Percentiles rank a stretch among this genome's conserved stretches.
Evolutionary conservation across 2,113 vertebrate genomes (phyloP).

Genomic region (Oceanites oceanicus): DNA sequence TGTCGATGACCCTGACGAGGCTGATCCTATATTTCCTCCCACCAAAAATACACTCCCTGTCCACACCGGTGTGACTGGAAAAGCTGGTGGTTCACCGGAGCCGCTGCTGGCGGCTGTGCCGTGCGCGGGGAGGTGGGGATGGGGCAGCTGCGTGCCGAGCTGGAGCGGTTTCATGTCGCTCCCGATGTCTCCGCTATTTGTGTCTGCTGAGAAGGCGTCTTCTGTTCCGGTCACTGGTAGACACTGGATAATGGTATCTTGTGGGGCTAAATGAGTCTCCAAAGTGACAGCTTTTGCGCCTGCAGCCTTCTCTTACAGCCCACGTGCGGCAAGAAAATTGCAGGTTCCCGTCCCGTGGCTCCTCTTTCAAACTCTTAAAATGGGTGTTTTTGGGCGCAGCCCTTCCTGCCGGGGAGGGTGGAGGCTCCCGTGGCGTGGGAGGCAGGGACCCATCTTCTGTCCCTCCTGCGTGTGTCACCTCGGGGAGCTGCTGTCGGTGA

Average conservation of each 20-base stretch:
- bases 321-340: background rate
- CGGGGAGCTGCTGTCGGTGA: fast-evolving
- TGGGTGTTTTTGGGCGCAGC: background rate
- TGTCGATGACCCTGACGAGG: background rate
- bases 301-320: background rate
- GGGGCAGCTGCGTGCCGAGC: background rate
- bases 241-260: background rate
- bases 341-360: background rate
- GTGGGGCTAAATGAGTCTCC: background rate
- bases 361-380: background rate
- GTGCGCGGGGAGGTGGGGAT: background rate
- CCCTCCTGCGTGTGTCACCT: background rate
- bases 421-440: background rate
- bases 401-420: background rate
- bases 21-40: background rate
- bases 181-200: background rate
- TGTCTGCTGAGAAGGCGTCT: background rate
- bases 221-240: background rate
- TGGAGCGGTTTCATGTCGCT: fast-evolving
- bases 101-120: background rate
- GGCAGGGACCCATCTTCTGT: background rate
- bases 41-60: background rate
- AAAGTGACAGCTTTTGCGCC: background rate
- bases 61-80: background rate
- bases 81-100: background rate